These are phyloP conservation scores for Procavia capensis DNA, from an alignment of 2,113 vertebrate species.

Conservation along the genomic window DNA sequence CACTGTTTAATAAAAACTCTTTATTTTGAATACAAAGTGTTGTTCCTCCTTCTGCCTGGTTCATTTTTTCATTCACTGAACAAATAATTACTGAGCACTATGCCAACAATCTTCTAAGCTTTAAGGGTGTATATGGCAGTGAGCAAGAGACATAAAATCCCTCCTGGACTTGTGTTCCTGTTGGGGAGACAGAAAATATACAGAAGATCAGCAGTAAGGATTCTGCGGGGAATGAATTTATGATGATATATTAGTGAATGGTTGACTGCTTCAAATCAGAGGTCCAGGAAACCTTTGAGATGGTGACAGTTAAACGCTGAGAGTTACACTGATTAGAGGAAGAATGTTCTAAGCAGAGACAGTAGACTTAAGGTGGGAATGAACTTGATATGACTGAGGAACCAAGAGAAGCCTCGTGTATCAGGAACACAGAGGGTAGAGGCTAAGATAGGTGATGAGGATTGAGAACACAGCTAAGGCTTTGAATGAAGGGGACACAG, in stretches of 20 bases:
- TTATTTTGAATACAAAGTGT: neutral
- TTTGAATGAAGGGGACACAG: neutral
- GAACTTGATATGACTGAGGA: neutral
- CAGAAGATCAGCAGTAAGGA: too few species aligned
- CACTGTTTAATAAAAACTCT: neutral
- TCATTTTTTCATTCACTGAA: conserved; percentile 8
- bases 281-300: neutral
- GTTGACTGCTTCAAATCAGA: neutral
- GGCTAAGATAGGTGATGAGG: neutral
- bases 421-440: neutral
- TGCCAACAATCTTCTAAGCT: neutral
- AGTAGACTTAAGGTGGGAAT: neutral
- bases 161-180: neutral
- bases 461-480: neutral
- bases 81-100: neutral
- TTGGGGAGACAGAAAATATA: neutral
- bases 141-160: neutral
- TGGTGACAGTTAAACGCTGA: neutral
- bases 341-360: neutral
- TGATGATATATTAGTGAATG: neutral
- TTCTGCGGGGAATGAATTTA: neutral
- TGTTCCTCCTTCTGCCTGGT: neutral
- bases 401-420: neutral
- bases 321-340: neutral
- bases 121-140: neutral